A percentile compares a stretch with the other conserved stretches of the same genome.
phyloP scores from a whole-genome alignment of 2,888 invertebrate species.

The Micropterix aruncella region DNA sequence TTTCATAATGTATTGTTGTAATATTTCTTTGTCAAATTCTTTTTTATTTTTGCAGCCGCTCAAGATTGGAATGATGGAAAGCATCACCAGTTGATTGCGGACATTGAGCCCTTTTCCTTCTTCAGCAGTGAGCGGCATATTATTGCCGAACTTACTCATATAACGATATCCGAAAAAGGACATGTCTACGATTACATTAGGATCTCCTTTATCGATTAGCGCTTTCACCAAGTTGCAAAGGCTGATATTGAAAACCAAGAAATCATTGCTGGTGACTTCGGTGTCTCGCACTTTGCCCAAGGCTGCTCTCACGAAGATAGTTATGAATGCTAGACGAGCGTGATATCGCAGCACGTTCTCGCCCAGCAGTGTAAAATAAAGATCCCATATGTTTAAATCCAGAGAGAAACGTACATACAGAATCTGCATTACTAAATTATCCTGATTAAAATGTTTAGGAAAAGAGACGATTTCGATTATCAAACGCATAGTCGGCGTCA shows the following conservation, averaged over 20 bases:
- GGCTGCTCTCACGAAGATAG: constrained; percentile 26
- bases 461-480: constrained; percentile 19
- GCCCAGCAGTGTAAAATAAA: constrained; percentile 27
- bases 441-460: background rate
- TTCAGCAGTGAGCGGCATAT: constrained; percentile 18
- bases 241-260: constrained; percentile 17
- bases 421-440: background rate
- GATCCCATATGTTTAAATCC: constrained; percentile 15
- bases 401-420: background rate
- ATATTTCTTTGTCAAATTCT: background rate
- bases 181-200: constrained; percentile 21
- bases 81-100: constrained; percentile 44
- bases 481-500: constrained; percentile 42
- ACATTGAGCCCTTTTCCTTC: constrained; percentile 23
- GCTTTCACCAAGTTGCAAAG: constrained; percentile 13
- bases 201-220: constrained; percentile 20
- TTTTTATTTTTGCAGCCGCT: constrained; percentile 19
- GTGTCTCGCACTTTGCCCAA: constrained; percentile 20
- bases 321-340: constrained; percentile 32
- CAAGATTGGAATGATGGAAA: constrained; percentile 49
- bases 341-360: constrained; percentile 30
- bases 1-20: background rate
- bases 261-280: constrained; percentile 22
- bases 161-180: constrained; percentile 23
- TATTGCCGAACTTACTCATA: constrained; percentile 21